Conservation (phyloP, 2,797 vertebrate species). For the Urocyon cinereoargenteus region DNA sequence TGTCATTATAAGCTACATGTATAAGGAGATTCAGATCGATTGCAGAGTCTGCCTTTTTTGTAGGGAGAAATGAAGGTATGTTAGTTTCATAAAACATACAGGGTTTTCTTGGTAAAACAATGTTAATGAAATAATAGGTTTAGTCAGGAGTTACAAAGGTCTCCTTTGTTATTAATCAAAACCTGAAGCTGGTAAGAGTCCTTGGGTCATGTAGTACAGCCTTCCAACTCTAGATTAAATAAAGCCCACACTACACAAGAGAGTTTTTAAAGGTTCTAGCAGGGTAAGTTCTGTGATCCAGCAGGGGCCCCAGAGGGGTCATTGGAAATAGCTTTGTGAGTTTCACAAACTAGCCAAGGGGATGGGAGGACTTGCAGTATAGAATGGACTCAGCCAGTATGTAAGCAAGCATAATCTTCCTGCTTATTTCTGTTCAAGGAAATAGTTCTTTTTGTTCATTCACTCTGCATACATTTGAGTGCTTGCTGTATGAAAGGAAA, state of each 20-base stretch:
- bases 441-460: conserved; percentile 39
- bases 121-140: conserved; percentile 37
- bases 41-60: background rate
- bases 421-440: conserved; percentile 41
- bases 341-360: conserved; percentile 42
- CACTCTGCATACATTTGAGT: background rate
- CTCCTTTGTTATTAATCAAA: conserved; percentile 50
- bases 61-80: background rate
- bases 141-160: conserved; percentile 43
- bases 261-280: conserved; percentile 33
- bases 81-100: conserved; percentile 54
- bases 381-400: background rate
- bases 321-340: conserved; percentile 26
- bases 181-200: conserved; percentile 40
- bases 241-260: background rate
- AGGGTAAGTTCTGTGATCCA: conserved; percentile 1
- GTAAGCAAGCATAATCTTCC: conserved; percentile 28
- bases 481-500: conserved; percentile 42
- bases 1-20: background rate
- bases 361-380: background rate
- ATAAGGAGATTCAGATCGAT: background rate
- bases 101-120: conserved; percentile 33
- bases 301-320: background rate
- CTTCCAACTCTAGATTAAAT: conserved; percentile 61
- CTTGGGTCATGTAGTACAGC: conserved; percentile 40